Evolutionary conservation across 2,113 vertebrate genomes (phyloP).

Genomic region (Hypocryptadius cinnamomeus): DNA sequence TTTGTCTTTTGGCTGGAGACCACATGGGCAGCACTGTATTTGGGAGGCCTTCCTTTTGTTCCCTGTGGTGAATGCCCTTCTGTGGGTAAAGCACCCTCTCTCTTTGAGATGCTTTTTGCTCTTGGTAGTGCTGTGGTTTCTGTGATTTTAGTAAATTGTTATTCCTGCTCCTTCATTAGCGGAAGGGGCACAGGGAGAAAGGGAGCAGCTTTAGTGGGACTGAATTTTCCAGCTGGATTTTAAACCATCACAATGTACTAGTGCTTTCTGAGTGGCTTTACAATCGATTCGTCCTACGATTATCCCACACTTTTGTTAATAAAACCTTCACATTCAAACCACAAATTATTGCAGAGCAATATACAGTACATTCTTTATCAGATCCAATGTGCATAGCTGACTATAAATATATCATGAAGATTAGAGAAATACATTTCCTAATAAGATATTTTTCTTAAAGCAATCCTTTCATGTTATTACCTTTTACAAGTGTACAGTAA

Average conservation of each 20-base stretch:
- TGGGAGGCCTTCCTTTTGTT: background rate
- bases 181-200: background rate
- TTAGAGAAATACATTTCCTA: background rate
- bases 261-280: background rate
- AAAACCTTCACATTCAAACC: background rate
- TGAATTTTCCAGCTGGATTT: background rate
- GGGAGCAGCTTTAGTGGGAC: background rate
- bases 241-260: background rate
- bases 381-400: background rate
- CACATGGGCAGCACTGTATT: background rate
- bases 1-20: background rate
- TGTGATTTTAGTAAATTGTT: background rate
- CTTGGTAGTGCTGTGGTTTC: background rate
- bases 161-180: background rate
- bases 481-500: background rate
- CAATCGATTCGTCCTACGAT: background rate
- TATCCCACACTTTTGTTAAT: background rate
- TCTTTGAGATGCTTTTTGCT: background rate
- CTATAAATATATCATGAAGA: background rate
- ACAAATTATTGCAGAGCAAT: background rate
- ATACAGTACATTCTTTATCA: background rate
- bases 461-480: background rate
- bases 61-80: background rate
- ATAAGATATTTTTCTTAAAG: background rate
- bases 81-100: background rate